Evolutionary conservation across 2,113 vertebrate species (phyloP).

Genomic region (Cariama cristata): DNA sequence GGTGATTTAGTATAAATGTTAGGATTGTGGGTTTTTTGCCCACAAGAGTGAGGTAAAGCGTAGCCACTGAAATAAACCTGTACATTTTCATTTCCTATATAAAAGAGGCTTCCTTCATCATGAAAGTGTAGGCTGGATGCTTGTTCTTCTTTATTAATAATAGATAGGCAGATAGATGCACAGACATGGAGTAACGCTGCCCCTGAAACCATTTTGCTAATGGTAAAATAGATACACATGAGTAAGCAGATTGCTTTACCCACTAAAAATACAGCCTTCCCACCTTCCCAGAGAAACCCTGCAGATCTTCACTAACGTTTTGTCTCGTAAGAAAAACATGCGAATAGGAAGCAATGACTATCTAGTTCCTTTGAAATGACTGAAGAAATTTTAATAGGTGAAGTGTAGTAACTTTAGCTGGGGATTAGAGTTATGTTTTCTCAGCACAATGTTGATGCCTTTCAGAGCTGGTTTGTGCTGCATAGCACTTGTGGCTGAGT

Average conservation of each 20-base stretch:
- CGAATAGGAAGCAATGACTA: neutral
- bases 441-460: neutral
- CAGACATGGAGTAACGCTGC: neutral
- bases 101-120: neutral
- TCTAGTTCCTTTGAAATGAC: neutral
- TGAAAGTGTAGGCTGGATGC: neutral
- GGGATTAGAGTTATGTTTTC: neutral
- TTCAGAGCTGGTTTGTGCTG: neutral
- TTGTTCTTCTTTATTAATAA: slow-evolving; percentile 53
- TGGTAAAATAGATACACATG: slow-evolving; percentile 26
- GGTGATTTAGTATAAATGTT: slow-evolving; percentile 18
- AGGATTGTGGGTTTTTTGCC: neutral
- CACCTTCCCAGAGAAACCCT: neutral
- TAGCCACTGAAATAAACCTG: neutral
- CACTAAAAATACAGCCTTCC: neutral
- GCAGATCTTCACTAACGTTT: neutral
- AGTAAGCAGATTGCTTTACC: neutral
- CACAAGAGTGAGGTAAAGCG: neutral
- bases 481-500: neutral
- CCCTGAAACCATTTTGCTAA: slow-evolving; percentile 15
- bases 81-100: slow-evolving; percentile 14
- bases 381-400: neutral
- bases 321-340: neutral
- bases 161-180: slow-evolving; percentile 29
- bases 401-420: neutral